Evolutionary conservation across 2,113 vertebrate species (phyloP).

Genomic region (Pomatostomus ruficeps): DNA sequence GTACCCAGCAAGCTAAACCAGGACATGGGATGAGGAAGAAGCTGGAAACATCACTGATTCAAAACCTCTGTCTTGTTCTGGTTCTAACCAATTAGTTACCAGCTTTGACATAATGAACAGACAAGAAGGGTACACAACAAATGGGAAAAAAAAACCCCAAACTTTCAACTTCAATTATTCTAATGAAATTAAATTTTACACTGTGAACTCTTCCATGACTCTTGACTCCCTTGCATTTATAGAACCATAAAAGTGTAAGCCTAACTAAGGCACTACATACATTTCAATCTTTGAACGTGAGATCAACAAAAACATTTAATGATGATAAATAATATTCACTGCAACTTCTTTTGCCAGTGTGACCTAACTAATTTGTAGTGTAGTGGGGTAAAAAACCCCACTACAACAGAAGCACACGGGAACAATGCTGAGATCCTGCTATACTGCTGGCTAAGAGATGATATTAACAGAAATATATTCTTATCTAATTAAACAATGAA

Average conservation of each 20-base stretch:
- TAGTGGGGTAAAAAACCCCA: neutral
- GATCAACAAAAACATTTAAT: neutral
- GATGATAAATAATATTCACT: neutral
- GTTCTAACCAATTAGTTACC: neutral
- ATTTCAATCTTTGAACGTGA: neutral
- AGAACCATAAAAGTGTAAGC: neutral
- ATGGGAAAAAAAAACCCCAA: neutral
- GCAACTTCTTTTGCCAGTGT: neutral
- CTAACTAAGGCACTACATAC: neutral
- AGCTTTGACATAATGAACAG: neutral
- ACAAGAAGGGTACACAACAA: neutral
- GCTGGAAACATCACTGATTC: neutral
- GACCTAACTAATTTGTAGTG: rapidly evolving
- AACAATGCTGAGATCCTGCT: neutral
- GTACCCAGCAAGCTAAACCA: neutral
- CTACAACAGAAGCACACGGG: neutral
- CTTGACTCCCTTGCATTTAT: neutral
- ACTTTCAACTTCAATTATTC: neutral
- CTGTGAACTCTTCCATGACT: neutral
- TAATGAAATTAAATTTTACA: neutral
- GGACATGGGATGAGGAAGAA: neutral
- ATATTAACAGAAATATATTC: neutral
- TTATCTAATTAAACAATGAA: neutral
- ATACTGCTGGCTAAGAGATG: neutral
- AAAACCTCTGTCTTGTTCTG: neutral